A percentile compares a stretch with the other conserved stretches of the same genome.
phyloP scores from a whole-genome alignment of 2,888 invertebrate genomes.

The Steinernema scapterisci region DNA sequence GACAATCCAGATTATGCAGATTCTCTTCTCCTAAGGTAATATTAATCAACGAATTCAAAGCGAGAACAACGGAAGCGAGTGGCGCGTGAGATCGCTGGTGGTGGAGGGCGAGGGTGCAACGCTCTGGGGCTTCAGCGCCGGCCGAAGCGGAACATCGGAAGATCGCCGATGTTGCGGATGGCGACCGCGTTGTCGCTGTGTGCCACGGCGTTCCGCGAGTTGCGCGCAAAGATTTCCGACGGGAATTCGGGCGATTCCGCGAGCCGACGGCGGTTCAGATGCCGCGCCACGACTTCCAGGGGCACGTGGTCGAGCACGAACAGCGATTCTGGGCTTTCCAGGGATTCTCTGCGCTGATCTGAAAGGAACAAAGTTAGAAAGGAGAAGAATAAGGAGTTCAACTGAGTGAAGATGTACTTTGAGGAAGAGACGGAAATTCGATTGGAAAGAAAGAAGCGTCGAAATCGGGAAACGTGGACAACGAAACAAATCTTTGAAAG shows the following conservation, averaged over 20 bases:
- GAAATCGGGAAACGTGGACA: too few relatives aligned
- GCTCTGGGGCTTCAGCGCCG: constrained; percentile 1
- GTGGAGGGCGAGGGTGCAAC: not conserved
- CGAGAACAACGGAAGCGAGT: constrained; percentile 19
- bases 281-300: constrained; percentile 7
- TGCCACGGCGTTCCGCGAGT: constrained; percentile 16
- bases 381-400: not conserved
- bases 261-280: not conserved
- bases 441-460: too few relatives aligned
- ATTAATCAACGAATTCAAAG: not conserved
- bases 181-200: constrained; percentile 19
- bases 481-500: too few relatives aligned
- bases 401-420: too few relatives aligned
- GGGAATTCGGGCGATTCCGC: not conserved
- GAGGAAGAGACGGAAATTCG: too few relatives aligned
- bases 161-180: constrained; percentile 39
- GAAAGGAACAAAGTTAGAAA: not conserved
- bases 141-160: constrained; percentile 44
- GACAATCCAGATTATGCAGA: constrained; percentile 15
- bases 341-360: constrained; percentile 1
- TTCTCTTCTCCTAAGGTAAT: constrained; percentile 16
- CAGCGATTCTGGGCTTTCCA: not conserved
- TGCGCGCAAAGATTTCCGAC: constrained; percentile 18
- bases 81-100: constrained; percentile 1
- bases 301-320: constrained; percentile 17